These are phyloP conservation scores for Ophioninae sp. DNA, from an alignment of 2,888 invertebrate genomes.

Conservation along the genomic window DNA sequence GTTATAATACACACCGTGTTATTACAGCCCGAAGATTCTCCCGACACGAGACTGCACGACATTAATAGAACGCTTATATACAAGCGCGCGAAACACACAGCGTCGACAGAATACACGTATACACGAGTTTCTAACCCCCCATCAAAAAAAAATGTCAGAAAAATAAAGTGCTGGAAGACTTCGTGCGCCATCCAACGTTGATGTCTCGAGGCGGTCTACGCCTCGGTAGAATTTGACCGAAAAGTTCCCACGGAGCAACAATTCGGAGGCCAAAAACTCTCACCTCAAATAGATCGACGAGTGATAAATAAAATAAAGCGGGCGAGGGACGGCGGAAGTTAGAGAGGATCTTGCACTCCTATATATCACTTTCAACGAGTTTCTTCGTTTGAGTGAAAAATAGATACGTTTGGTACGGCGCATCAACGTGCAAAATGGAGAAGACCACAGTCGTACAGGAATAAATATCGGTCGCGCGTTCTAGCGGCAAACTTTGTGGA, in stretches of 20 bases:
- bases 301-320: not conserved
- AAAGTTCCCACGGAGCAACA: conserved; percentile 19
- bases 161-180: conserved; percentile 28
- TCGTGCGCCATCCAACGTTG: conserved; percentile 22
- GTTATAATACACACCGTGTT: conserved; percentile 59
- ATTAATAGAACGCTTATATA: conserved; percentile 60
- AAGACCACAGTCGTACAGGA: conserved; percentile 45
- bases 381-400: conserved; percentile 45
- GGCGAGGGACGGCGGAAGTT: not conserved
- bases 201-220: conserved; percentile 5
- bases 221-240: not conserved
- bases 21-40: conserved; percentile 56
- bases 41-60: conserved; percentile 56
- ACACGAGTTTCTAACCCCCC: conserved; percentile 52
- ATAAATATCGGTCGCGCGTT: conserved; percentile 52
- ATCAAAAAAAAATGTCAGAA: conserved; percentile 2
- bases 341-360: not conserved
- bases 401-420: conserved; percentile 44
- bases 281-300: conserved; percentile 25
- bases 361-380: conserved; percentile 22
- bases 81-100: conserved; percentile 34
- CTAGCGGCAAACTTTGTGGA: conserved; percentile 38
- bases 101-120: conserved; percentile 24
- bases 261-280: conserved; percentile 20
- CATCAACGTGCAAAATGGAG: conserved; percentile 17